Evolutionary conservation across 2,797 vertebrate species (phyloP), one percentile per base, ranked within the genome.

Genomic region (Threskiornis aethiopicus): DNA sequence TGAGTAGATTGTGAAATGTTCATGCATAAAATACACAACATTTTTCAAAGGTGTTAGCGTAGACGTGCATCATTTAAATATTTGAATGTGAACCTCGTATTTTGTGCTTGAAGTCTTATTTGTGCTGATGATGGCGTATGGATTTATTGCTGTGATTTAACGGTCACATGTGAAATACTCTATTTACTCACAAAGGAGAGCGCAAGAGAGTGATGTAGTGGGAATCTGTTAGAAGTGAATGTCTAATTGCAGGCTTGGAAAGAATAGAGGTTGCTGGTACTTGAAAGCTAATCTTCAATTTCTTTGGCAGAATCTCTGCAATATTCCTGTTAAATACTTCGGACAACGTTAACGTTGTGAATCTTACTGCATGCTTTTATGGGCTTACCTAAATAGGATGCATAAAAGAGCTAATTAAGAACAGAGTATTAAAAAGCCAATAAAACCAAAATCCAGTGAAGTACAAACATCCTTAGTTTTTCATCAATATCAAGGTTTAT

Each of bases 11-110:
- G 5, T 44, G 6, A 42, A 46, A 8, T 37, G 11, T 17, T 4
- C 5, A 12, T 37, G 18, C 7, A 1, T 44, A 5, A 66, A 55
- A 31, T 13, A 19, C 15, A 4, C 1, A 8, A 1, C 8, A 1
- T 37, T 89, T 66, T 44, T 44, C 55, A 44, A 3, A 21, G 37
- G 6, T 8, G 4, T n/a, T 33, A 8, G 3, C 25, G n/a, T 39
- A 59, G n/a, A 10, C 5, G 0, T 37, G 20, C 14, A 5, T 17
- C 22, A 3, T 54, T 78, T 37, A 2, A 26, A 1, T 16, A 6
- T 2, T 17, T 44, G 47, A 24, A 14, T 6, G 8, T 17, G 42
- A 31, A 16, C 20, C 6, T 42, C 10, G 1, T 51, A 3, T 10
- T 26, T 82, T 25, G 18, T 79, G 25, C 21, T 54, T 55, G 35